Base-by-base conservation (phyloP, 2,113 vertebrate species). In the Rhegmatorhina hoffmannsi region DNA sequence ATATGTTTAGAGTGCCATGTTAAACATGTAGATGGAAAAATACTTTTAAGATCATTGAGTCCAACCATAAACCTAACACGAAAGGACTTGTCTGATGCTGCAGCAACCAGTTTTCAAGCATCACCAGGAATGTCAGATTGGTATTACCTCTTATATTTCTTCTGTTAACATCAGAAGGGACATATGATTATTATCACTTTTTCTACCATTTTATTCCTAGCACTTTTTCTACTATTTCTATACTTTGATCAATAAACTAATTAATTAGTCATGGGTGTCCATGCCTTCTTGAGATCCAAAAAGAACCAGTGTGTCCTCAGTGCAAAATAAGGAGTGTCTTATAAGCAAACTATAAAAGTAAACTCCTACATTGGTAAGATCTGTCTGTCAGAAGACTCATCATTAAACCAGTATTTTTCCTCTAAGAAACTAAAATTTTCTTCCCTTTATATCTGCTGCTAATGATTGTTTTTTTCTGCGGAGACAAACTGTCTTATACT, bases 61-160 rank as follows among this genome's bases (percentile, higher is more conserved):
- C 28, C 16, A 68, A 17, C 28, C 53, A 31, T 47, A 60, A 68
- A 31, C 6, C 13, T 40, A n/a, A 44, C 15, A 20, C 29, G 23
- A 46, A 76, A 56, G 24, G 13, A 13, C 14, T 62, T 0, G 0
- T 29, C 25, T 62, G 64, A 26, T 60, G 43, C 6, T 84, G 16
- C 24, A 89, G 17, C 7, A 87, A 26, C 14, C 17, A 53, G 18
- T 0, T 74, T 62, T 12, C 18, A 31, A 74, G 11, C 9, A 81
- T 25, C 50, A 62, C 3, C 17, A 64, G 38, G 23, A 46, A 36
- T 0, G 0, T 33, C 17, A 66, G 29, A 40, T 36, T 74, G 26
- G 12, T 84, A 9, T 19, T 44, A 50, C 11, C 11, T 72, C 43
- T 81, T 49, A 17, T 31, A n/a, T n/a, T 40, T 10, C 19, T 83